Evolutionary conservation across 2,797 vertebrate species (phyloP).

Genomic region (Meriones psammophilus): DNA sequence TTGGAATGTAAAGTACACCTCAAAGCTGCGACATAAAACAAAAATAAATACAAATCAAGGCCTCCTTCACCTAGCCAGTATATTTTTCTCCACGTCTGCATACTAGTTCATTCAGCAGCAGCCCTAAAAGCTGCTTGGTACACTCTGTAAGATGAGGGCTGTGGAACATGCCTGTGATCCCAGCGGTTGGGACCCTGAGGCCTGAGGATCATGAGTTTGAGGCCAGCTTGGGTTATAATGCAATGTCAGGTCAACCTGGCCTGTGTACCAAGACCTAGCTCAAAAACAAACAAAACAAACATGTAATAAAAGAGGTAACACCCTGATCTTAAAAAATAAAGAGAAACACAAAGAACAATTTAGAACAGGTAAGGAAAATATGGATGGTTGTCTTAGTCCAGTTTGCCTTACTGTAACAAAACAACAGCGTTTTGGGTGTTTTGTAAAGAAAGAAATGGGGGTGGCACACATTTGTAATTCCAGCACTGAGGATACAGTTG

Average conservation of each 20-base stretch:
- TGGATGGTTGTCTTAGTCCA: background rate
- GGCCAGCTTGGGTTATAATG: background rate
- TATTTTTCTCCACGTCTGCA: background rate
- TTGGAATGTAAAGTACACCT: constrained; percentile 57
- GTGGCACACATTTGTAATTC: background rate
- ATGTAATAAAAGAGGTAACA: background rate
- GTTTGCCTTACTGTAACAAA: background rate
- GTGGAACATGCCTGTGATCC: background rate
- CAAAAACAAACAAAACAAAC: background rate
- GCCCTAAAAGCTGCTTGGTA: background rate
- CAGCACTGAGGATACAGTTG: background rate
- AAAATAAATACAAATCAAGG: constrained; percentile 46
- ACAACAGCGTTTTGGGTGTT: background rate
- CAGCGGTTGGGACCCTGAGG: background rate
- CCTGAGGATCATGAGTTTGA: background rate
- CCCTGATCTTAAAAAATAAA: background rate
- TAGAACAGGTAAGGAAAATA: background rate
- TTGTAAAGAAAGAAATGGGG: background rate
- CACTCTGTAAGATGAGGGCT: background rate
- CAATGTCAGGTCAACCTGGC: background rate
- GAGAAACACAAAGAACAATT: background rate
- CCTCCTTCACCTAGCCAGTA: background rate
- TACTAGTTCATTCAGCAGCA: constrained; percentile 14
- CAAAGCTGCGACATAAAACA: constrained; percentile 55
- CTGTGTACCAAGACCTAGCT: no score